Conservation (phyloP, 2,888 invertebrate genomes). For the Subacronicta megacephala region DNA sequence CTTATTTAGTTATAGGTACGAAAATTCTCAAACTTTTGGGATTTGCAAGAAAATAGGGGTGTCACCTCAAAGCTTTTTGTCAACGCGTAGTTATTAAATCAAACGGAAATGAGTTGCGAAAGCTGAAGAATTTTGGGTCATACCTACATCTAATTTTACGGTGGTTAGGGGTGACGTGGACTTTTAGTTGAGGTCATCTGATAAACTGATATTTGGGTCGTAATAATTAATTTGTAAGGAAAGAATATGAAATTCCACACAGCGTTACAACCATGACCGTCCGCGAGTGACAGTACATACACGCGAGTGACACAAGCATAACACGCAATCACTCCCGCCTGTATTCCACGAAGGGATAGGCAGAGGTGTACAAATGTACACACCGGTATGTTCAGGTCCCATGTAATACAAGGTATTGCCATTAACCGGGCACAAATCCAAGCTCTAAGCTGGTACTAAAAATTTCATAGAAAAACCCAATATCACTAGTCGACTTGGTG, state of each 20-base stretch:
- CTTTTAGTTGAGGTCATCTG: constrained; percentile 46
- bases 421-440: no score
- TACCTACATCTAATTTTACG: constrained; percentile 64
- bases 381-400: no score
- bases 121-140: constrained; percentile 66
- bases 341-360: no score
- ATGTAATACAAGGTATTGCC: no score
- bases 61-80: constrained; percentile 71
- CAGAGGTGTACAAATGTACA: no score
- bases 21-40: constrained; percentile 45
- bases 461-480: no score
- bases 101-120: constrained; percentile 71
- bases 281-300: no score
- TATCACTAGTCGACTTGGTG: no score
- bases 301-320: no score
- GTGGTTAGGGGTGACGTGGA: constrained; percentile 40
- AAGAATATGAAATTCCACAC: constrained; percentile 17
- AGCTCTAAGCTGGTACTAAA: no score
- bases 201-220: constrained; percentile 39
- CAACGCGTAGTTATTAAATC: constrained; percentile 71
- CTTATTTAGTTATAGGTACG: constrained; percentile 49
- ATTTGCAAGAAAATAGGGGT: constrained; percentile 69
- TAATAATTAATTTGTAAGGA: constrained; percentile 33
- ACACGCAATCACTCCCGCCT: no score
- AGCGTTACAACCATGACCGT: constrained; percentile 8